Percentiles rank a stretch among this genome's conserved stretches.
Conservation (phyloP, 2,113 vertebrate genomes). For the Barbus barbus region DNA sequence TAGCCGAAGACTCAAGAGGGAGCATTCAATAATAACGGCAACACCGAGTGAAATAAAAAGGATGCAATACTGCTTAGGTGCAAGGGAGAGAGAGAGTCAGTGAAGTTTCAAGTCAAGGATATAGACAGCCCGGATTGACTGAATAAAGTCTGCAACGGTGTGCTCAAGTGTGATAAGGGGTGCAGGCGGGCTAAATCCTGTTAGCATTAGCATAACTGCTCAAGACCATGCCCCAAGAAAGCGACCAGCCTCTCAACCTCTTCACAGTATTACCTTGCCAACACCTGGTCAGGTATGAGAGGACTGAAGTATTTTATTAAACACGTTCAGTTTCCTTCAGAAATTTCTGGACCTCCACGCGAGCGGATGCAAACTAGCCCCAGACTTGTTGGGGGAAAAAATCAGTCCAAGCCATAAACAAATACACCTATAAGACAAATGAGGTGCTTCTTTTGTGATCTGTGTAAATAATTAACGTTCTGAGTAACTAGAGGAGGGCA, state of each 20-base stretch:
- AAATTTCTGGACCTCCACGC: background rate
- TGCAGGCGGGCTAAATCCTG: slow-evolving; percentile 65
- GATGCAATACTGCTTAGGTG: background rate
- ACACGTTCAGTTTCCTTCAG: background rate
- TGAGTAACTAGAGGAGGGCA: background rate
- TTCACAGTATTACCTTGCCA: slow-evolving; percentile 1
- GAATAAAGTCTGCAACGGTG: slow-evolving; percentile 60
- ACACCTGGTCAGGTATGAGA: slow-evolving; percentile 27
- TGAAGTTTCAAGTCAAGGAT: slow-evolving; percentile 21
- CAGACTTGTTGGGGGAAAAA: background rate
- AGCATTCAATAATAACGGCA: background rate
- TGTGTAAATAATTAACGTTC: slow-evolving; percentile 45
- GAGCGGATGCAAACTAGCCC: background rate
- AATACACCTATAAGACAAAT: slow-evolving; percentile 30
- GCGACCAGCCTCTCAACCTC: slow-evolving; percentile 11
- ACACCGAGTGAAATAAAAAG: background rate
- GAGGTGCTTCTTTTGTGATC: slow-evolving; percentile 29
- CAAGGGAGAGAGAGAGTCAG: slow-evolving; percentile 27
- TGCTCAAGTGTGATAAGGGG: slow-evolving; percentile 66
- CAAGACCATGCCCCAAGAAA: slow-evolving; percentile 62
- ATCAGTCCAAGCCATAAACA: slow-evolving; percentile 27
- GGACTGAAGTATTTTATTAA: background rate
- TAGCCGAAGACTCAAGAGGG: slow-evolving; percentile 49
- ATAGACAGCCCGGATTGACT: slow-evolving; percentile 56
- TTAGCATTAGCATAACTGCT: slow-evolving; percentile 70